phyloP scores from a whole-genome alignment of 1,140 invertebrate genomes.

The Mesaphorura yosii region DNA sequence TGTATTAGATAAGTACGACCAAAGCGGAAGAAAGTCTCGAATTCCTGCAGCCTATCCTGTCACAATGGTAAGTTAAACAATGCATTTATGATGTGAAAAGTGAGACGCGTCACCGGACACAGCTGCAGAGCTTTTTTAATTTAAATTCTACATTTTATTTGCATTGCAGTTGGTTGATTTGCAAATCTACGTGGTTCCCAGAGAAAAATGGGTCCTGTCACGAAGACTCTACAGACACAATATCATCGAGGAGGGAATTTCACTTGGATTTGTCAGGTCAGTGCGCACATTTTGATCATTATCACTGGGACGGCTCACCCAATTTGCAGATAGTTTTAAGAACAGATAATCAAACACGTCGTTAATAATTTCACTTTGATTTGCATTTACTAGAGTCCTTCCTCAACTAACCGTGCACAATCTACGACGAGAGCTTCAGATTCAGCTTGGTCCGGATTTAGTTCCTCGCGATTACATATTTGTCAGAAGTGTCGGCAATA shows the following conservation, averaged over 20 bases:
- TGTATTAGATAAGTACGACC: conserved; percentile 22
- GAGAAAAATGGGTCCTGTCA: conserved; percentile 32
- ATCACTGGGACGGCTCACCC: too few species aligned
- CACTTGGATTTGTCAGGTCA: conserved; percentile 31
- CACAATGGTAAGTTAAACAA: conserved; percentile 27
- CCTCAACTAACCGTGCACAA: conserved; percentile 31
- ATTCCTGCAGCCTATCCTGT: conserved; percentile 27
- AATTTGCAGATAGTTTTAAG: background rate
- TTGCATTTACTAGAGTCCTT: conserved; percentile 24
- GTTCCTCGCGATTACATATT: conserved; percentile 32
- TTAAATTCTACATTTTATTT: too few species aligned
- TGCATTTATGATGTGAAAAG: too few species aligned
- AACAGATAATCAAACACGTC: too few species aligned
- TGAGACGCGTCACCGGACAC: too few species aligned
- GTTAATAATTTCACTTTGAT: background rate
- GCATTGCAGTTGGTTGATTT: conserved; percentile 32
- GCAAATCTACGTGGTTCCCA: conserved; percentile 32
- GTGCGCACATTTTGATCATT: background rate
- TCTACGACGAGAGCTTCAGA: conserved; percentile 27
- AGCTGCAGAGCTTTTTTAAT: too few species aligned
- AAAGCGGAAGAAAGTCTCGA: conserved; percentile 25
- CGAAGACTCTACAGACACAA: conserved; percentile 30
- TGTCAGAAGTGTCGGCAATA: conserved; percentile 31
- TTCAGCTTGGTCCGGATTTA: conserved; percentile 31
- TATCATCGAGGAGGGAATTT: conserved; percentile 31